Base-by-base conservation (phyloP, 2,113 vertebrate species). In the Ornithorhynchus anatinus region DNA sequence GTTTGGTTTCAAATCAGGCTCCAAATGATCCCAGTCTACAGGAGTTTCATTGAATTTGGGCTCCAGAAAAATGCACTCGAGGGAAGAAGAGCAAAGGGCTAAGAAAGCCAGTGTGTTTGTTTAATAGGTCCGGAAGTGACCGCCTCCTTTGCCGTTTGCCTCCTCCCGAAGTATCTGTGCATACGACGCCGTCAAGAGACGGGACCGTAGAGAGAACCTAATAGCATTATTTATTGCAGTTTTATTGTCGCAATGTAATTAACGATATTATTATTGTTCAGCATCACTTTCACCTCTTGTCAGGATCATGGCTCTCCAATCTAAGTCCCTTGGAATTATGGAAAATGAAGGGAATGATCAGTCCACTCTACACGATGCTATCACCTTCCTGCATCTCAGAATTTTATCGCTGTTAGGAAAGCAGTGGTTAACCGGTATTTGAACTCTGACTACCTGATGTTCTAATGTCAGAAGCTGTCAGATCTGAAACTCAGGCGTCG, bases 181-280 rank as follows among this genome's bases (percentile, higher is more conserved):
- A 82, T 88, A 86, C 32, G 88, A 52, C 66, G 70, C 33, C 82
- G 79, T 86, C 74, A 89, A 80, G 71, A 84, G 45, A 80, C 75
- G 66, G 65, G 77, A 80, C 74, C 56, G 39, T 85, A 82, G 60
- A 84, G 58, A 88, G 65, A 44, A 85, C 58, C 59, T 81, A 72
- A 66, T 83, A 79, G 58, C 64, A 71, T 82, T 92, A 86, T 89
- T 87, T 85, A 87, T 86, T 88, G 61, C 67, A 70, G 60, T 54
- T 83, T 88, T 73, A 89, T 76, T 86, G 80, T 23, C 79, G 48
- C 35, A 16, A 69, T 67, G 16, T 70, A 93, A 90, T 91, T 90
- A 92, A 31, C 50, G 86, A 52, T 87, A 81, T 75, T 89, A 82
- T 81, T 82, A 80, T 69, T 91, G 48, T 71, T 88, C 78, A 71